Base-by-base conservation (phyloP, 1,140 invertebrate genomes). In the Globodera ellingtonae region DNA sequence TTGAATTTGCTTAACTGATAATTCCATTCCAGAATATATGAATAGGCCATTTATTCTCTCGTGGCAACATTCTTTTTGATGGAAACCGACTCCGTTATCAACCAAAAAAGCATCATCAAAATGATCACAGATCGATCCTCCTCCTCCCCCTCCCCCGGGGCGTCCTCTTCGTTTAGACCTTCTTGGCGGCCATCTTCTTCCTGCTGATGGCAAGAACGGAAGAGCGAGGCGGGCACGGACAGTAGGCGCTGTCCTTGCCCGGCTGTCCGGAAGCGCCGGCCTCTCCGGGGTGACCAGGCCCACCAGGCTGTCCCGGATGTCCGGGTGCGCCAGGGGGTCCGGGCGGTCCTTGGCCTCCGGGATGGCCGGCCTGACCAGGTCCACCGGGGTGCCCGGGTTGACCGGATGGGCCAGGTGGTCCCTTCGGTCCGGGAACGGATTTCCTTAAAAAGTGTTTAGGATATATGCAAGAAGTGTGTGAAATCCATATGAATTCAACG, bases 391-490 rank as follows among this genome's bases (percentile, higher is more conserved):
- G 47, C 73, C 82, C 81, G 59, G 73, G 77, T 50, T 82, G 77
- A 50, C 83, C 83, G 13, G 78, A 48, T 7, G 24, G 35, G 78
- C 83, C 83, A 47, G 82, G 66, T 44, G 78, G 56, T 82, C 80
- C 81, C 62, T 82, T 76, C 52, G 74, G 74, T 78, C 74, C 78
- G 47, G 76, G 62, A 24, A 75, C n/a, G 2, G 62, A n/a, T 59
- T 66, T 62, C 48, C 52, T 75, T 6, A n/a, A 62, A 70, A 13
- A n/a, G 15, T 18, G 6, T 71, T 71, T 44, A 75, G 65, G 6
- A 35, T 24, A 46, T n/a, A 7, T 3, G 7, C 18, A 66, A 46
- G 65, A 46, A 21, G 59, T 66, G 18, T 44, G 8, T 35, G 56
- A 67, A 66, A 47, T 50, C 47, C 47, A n/a, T 80, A 69, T 35